A percentile compares a stretch with the other conserved stretches of the same genome.
Conservation (phyloP, 2,797 vertebrate species). For the Pseudomugil tenellus region DNA sequence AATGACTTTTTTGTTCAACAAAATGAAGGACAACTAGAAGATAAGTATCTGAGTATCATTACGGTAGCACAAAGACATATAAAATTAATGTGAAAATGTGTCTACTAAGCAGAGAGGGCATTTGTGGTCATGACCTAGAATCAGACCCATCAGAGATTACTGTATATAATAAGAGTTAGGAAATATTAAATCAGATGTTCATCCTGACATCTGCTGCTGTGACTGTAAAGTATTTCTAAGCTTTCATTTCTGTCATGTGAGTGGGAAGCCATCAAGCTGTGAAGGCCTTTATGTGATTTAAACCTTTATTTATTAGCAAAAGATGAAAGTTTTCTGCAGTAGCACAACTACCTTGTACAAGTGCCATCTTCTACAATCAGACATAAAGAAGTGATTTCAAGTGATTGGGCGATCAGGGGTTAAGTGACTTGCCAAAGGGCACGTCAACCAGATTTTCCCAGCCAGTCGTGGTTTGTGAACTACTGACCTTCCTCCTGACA, state of each 20-base stretch:
- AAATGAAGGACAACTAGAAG: background rate
- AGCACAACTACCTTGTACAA: background rate
- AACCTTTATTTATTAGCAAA: constrained; percentile 32
- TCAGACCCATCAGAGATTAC: constrained; percentile 49
- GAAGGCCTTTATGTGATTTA: constrained; percentile 34
- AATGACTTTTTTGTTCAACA: too few relatives aligned
- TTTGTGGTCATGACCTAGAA: constrained; percentile 30
- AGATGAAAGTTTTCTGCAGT: constrained; percentile 6
- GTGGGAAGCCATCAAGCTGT: constrained; percentile 32
- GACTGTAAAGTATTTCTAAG: constrained; percentile 51
- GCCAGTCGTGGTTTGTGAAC: constrained; percentile 50
- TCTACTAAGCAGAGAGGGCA: constrained; percentile 22
- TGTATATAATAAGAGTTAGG: constrained; percentile 55
- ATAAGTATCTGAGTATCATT: background rate
- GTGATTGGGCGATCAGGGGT: constrained; percentile 41
- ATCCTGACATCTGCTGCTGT: constrained; percentile 64
- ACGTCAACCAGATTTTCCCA: constrained; percentile 56
- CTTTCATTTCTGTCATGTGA: constrained; percentile 40
- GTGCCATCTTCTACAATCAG: background rate
- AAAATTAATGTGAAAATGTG: background rate
- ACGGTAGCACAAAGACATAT: background rate
- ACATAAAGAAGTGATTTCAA: constrained; percentile 22
- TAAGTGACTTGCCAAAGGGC: constrained; percentile 60
- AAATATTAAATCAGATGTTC: constrained; percentile 49
- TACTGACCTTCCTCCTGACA: constrained; percentile 61